Base-by-base conservation (phyloP, 2,113 vertebrate genomes). In the Apaloderma vittatum region DNA sequence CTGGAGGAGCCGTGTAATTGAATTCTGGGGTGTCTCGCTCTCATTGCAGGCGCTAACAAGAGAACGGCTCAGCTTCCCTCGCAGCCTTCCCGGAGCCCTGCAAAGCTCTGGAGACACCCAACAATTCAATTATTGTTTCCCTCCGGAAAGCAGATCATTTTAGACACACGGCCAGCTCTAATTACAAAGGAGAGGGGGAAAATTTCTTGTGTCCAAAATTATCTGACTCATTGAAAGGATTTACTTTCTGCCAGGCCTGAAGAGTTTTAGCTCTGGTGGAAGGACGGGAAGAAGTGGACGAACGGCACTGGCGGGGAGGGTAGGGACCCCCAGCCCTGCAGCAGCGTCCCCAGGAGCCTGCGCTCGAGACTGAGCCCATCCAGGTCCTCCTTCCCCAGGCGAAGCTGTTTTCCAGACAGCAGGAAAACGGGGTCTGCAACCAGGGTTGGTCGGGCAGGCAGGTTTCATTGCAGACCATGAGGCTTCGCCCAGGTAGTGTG, bases 61-160 rank as follows among this genome's bases (percentile, higher is more conserved):
- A 97, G 96, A 96, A 59, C 1, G 74, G 94, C 90, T 94, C 96
- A 49, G 95, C 96, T 94, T 97, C 95, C 96, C 88, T 93, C 19
- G 3, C 94, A 95, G 95, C 95, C 90, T 96, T 95, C 97, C 90
- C 27, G 36, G 97, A 97, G 92, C 93, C 95, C 94, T 43, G 72
- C 92, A 96, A 93, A 94, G 92, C 96, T 95, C 94, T 2, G 92
- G 95, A 96, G 97, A 95, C 95, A 92, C 92, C 94, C 97, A 96
- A 96, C 92, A 93, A 95, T 97, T 97, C 97, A 97, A 96, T 97
- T 95, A 97, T 96, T 95, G 92, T 96, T 92, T 96, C 95, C 95
- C 96, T 86, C 96, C 65, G 96, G 95, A 96, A 95, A 95, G 88
- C 94, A 86, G 94, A 95, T 96, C 96, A 90, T 96, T 96, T 94